phyloP scores from a whole-genome alignment of 2,888 invertebrate species.

The Tachina lurida region DNA sequence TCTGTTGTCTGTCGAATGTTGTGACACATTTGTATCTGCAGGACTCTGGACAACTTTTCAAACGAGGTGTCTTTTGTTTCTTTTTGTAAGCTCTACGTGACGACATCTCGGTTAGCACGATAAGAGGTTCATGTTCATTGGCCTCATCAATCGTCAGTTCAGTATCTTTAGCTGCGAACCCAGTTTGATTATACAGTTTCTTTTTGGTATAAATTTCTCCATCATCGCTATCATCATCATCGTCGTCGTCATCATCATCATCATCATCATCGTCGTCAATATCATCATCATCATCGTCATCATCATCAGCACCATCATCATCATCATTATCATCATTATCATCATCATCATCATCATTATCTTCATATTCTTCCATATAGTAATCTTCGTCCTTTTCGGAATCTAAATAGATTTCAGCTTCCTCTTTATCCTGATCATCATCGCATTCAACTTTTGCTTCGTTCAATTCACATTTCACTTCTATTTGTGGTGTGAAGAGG shows the following conservation, averaged over 20 bases:
- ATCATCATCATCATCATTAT: conserved; percentile 33
- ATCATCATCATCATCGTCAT: conserved; percentile 33
- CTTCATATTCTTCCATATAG: conserved; percentile 30
- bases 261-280: not conserved
- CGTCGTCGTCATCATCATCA: not conserved
- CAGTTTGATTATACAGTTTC: not conserved
- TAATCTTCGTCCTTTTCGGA: conserved; percentile 3
- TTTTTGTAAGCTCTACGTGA: not conserved
- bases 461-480: conserved; percentile 45
- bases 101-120: conserved; percentile 33
- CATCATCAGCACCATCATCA: not conserved
- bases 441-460: conserved; percentile 45
- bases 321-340: not conserved
- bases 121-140: conserved; percentile 56
- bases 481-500: conserved; percentile 44
- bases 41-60: conserved; percentile 58
- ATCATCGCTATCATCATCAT: not conserved
- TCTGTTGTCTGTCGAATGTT: conserved; percentile 60
- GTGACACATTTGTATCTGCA: conserved; percentile 71
- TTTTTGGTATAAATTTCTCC: not conserved
- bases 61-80: conserved; percentile 48
- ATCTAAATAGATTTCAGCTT: conserved; percentile 26
- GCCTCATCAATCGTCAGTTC: conserved; percentile 13
- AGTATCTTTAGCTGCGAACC: not conserved
- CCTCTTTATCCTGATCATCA: conserved; percentile 8